Evolutionary conservation across 2,888 invertebrate species (phyloP), one percentile per base, ranked within the genome.

Genomic region (Drosophila melanosoma): DNA sequence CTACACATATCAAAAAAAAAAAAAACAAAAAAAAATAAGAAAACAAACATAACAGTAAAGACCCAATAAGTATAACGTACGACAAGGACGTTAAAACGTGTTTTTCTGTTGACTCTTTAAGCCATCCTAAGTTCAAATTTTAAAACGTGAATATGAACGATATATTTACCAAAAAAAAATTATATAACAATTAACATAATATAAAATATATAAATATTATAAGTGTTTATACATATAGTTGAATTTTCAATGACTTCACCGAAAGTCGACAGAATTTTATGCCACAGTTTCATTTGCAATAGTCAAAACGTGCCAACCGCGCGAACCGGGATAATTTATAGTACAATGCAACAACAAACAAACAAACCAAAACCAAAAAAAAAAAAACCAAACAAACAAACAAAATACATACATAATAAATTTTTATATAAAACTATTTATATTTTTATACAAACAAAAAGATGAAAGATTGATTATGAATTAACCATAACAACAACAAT

Each of bases 261-360:
- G 74, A 65, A 69, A 42, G 58, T 65, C 65, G 40, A 58, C 56
- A 67, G 59, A 69, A 71, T 76, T 83, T 74, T 76, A 87, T 74
- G 83, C 79, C 89, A 89, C 91, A 92, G 91, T 88, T 93, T 93
- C 86, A 92, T 91, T 93, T 93, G 93, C 93, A 93, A 93, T 93
- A 93, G 93, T 90, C 76, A 85, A 84, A 90, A 87, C 76, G 83
- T 69, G 80, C 83, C 76, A 73, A 56, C 57, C 58, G 81, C 87
- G 82, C 84, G 83, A 90, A 93, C 93, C 93, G 93, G 93, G 91
- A 93, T 93, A 93, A 93, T 93, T 93, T 93, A 93, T 93, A 93
- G 93, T 93, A 93, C 93, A 93, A 93, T 85, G 80, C 91, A 92
- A 83, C 74, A 72, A 75, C 77, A 69, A 82, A 78, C 67, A 83